A percentile compares a stretch with the other conserved stretches of the same genome.
Evolutionary conservation across 2,888 invertebrate genomes (phyloP).

Genomic region (Elegia similella): DNA sequence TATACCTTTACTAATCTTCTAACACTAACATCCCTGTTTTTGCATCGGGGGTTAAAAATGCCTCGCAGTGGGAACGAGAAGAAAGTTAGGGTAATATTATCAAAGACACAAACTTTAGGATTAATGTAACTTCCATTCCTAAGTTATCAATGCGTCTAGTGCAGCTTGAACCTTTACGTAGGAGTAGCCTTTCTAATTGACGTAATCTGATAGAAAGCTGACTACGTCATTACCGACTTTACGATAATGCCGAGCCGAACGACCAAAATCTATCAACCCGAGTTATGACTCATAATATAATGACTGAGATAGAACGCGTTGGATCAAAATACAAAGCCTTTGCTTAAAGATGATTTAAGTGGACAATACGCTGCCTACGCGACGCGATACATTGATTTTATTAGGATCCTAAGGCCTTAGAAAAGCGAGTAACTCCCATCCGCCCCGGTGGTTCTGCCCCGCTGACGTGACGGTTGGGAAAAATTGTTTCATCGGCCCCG

Average conservation of each 20-base stretch:
- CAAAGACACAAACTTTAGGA: too few relatives aligned
- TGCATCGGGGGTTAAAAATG: too few relatives aligned
- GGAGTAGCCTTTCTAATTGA: slow-evolving; percentile 29
- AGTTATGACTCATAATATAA: slow-evolving; percentile 11
- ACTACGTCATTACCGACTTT: slow-evolving; percentile 11
- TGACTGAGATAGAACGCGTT: background rate
- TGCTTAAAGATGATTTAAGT: background rate
- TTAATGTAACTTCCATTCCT: background rate
- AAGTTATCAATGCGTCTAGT: background rate
- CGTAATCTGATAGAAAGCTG: slow-evolving; percentile 28
- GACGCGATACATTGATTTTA: background rate
- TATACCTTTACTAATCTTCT: too few relatives aligned
- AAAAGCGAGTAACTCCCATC: too few relatives aligned
- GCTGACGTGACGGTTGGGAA: too few relatives aligned
- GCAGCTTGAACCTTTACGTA: slow-evolving; percentile 19
- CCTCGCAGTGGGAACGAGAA: too few relatives aligned
- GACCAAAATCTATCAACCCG: slow-evolving; percentile 9
- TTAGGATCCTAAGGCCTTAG: background rate
- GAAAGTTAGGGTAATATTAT: too few relatives aligned
- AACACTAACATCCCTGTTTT: too few relatives aligned
- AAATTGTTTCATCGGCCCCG: too few relatives aligned
- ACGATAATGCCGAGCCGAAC: background rate
- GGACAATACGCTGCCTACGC: background rate
- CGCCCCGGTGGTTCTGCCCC: too few relatives aligned
- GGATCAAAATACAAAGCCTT: background rate